Evolutionary conservation across 2,797 vertebrate genomes (phyloP).

Genomic region (Gallinago stenura): DNA sequence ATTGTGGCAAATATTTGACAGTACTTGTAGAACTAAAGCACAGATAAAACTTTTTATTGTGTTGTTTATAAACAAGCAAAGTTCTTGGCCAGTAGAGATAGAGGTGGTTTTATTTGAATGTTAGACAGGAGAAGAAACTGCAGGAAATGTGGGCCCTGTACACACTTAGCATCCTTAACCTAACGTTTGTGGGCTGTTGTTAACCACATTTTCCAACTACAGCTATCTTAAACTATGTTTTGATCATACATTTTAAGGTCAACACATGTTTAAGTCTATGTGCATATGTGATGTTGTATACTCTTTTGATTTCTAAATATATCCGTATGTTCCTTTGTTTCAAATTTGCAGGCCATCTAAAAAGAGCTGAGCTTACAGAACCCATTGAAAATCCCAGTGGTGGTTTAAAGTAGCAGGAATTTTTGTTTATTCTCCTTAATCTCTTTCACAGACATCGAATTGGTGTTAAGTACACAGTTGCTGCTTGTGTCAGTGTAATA

Average conservation of each 20-base stretch:
- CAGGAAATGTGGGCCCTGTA: not conserved
- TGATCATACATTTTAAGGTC: not conserved
- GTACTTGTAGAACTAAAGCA: not conserved
- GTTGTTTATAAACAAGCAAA: not conserved
- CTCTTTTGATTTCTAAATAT: not conserved
- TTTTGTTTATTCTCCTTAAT: slow-evolving; percentile 24
- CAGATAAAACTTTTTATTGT: not conserved
- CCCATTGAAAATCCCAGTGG: not conserved
- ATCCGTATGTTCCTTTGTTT: not conserved
- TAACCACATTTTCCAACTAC: not conserved
- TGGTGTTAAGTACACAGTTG: slow-evolving; percentile 14
- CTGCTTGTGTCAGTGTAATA: not conserved
- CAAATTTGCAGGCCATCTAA: not conserved
- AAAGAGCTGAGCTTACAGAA: not conserved
- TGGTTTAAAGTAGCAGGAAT: not conserved
- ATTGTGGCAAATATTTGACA: slow-evolving; percentile 17
- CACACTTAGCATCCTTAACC: not conserved
- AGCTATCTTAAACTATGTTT: not conserved
- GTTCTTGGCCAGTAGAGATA: not conserved
- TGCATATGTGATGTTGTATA: not conserved
- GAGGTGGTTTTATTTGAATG: not conserved
- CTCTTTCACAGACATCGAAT: not conserved
- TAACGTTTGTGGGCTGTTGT: not conserved
- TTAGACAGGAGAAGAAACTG: not conserved
- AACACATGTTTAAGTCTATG: not conserved